Percentiles rank a stretch among this genome's conserved stretches.
Evolutionary conservation across 2,113 vertebrate genomes (phyloP).

Genomic region (Glareola pratincola): DNA sequence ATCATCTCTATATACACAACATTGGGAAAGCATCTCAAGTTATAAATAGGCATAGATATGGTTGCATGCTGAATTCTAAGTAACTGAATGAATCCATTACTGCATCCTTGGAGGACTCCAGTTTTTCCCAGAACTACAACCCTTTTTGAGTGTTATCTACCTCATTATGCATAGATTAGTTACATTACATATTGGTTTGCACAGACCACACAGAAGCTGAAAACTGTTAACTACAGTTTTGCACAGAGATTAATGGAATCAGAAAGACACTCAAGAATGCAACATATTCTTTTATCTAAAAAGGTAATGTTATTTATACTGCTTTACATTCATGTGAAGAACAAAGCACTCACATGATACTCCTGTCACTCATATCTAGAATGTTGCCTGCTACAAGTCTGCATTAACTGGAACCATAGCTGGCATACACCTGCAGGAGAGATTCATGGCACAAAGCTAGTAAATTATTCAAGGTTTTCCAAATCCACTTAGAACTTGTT

Average conservation of each 20-base stretch:
- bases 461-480: background rate
- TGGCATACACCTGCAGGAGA: background rate
- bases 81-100: conserved; percentile 30
- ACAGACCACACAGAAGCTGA: conserved; percentile 25
- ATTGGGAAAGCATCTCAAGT: background rate
- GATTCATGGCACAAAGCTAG: background rate
- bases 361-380: background rate
- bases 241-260: background rate
- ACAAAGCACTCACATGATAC: background rate
- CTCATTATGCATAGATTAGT: conserved; percentile 33
- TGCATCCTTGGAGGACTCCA: conserved; percentile 14
- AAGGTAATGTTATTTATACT: background rate
- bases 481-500: background rate
- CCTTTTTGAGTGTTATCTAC: conserved; percentile 31
- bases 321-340: background rate
- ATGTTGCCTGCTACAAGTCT: background rate
- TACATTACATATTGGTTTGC: background rate
- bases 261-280: background rate
- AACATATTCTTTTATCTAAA: background rate
- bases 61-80: conserved; percentile 24
- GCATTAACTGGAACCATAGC: background rate
- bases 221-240: background rate
- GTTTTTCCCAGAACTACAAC: background rate
- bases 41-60: conserved; percentile 25
- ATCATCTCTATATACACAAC: conserved; percentile 3